Percentiles rank a stretch among this genome's conserved stretches.
Conservation (phyloP, 2,888 invertebrate species). For the Torymus tubicola region DNA sequence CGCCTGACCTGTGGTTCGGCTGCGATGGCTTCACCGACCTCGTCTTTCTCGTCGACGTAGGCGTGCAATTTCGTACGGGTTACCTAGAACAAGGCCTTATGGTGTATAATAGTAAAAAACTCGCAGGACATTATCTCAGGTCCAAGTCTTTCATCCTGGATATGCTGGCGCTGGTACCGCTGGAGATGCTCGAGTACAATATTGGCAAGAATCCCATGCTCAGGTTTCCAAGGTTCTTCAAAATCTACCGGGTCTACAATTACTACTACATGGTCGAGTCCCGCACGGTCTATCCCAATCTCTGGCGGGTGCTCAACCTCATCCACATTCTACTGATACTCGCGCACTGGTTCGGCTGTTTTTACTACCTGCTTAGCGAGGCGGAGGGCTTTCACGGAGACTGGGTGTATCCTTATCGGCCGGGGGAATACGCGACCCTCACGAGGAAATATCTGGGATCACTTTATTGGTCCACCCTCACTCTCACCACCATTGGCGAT, state of each 20-base stretch:
- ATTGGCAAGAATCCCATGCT: slow-evolving; percentile 91
- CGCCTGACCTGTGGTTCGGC: slow-evolving; percentile 86
- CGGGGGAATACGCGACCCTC: slow-evolving; percentile 92
- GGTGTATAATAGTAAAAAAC: slow-evolving; percentile 93
- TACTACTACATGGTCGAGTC: slow-evolving; percentile 98
- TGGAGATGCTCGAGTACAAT: slow-evolving; percentile 91
- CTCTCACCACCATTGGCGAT: slow-evolving; percentile 96
- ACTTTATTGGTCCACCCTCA: slow-evolving; percentile 97
- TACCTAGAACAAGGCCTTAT: slow-evolving; percentile 96
- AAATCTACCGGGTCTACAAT: slow-evolving; percentile 93
- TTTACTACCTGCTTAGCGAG: slow-evolving; percentile 95
- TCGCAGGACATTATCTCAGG: slow-evolving; percentile 91
- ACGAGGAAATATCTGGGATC: slow-evolving; percentile 96
- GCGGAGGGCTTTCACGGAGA: slow-evolving; percentile 93
- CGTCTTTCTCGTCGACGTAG: slow-evolving; percentile 91
- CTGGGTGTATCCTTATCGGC: slow-evolving; percentile 92
- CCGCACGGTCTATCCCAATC: slow-evolving; percentile 95
- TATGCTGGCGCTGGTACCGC: slow-evolving; percentile 87
- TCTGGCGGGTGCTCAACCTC: slow-evolving; percentile 96
- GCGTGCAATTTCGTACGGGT: slow-evolving; percentile 94
- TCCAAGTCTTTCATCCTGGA: slow-evolving; percentile 92
- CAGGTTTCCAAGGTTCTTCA: slow-evolving; percentile 91
- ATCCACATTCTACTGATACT: slow-evolving; percentile 95
- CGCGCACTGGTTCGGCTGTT: slow-evolving; percentile 98
- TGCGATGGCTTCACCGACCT: slow-evolving; percentile 92